Conservation (phyloP, 2,888 invertebrate species). For the Stenolophus ochropezus region DNA sequence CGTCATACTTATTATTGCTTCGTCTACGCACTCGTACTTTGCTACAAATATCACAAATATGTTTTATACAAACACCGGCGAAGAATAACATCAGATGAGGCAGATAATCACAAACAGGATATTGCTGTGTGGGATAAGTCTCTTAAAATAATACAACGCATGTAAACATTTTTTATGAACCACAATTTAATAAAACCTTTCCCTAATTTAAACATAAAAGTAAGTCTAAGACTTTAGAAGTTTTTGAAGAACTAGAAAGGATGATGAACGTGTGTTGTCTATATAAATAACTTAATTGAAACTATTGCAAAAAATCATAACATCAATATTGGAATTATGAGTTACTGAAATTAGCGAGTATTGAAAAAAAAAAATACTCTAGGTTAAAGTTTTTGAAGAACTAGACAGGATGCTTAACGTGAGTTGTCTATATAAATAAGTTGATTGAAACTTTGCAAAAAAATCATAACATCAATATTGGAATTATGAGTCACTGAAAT, state of each 20-base stretch:
- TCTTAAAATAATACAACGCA: not conserved
- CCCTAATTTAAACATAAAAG: no score
- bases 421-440: no score
- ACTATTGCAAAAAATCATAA: not conserved
- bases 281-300: not conserved
- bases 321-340: conserved; percentile 12
- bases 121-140: not conserved
- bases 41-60: not conserved
- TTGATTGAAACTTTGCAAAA: no score
- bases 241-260: not conserved
- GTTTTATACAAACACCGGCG: not conserved
- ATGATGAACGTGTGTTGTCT: not conserved
- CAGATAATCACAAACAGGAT: not conserved
- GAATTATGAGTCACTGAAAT: conserved; percentile 13
- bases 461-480: not conserved
- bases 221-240: no score
- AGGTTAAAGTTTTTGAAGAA: no score
- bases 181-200: no score
- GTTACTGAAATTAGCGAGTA: not conserved
- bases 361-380: conserved; percentile 1
- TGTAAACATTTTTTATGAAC: no score
- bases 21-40: conserved; percentile 8
- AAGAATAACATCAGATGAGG: not conserved
- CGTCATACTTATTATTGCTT: conserved; percentile 14
- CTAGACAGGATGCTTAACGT: no score